phyloP scores from a whole-genome alignment of 2,113 vertebrate species.

The Cebidichthys violaceus region DNA sequence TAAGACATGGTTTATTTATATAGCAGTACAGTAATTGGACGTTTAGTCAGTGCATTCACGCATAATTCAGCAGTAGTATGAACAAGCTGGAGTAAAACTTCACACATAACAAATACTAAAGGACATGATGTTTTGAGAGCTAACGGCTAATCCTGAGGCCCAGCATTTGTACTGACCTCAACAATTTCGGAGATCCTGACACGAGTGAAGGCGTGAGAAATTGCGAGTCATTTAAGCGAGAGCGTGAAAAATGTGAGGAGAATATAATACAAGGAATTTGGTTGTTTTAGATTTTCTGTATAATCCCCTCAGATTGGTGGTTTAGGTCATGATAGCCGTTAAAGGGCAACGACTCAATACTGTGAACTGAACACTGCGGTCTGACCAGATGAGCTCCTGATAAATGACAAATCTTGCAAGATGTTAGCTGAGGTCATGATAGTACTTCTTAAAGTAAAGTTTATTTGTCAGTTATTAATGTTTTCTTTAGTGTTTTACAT shows the following conservation, averaged over 20 bases:
- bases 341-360: not conserved
- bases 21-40: not conserved
- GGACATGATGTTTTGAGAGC: not conserved
- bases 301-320: slow-evolving; percentile 12
- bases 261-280: slow-evolving; percentile 43
- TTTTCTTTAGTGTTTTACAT: slow-evolving; percentile 6
- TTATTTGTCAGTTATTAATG: not conserved
- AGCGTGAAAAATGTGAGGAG: slow-evolving; percentile 35
- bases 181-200: not conserved
- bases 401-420: not conserved
- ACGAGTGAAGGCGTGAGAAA: not conserved
- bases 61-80: slow-evolving; percentile 15
- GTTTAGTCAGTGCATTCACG: slow-evolving; percentile 4
- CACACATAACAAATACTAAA: not conserved
- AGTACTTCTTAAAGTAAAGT: not conserved
- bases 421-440: not conserved
- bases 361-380: not conserved
- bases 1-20: not conserved
- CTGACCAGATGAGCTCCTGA: slow-evolving; percentile 23
- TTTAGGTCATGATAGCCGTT: not conserved
- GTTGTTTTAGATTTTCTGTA: slow-evolving; percentile 24
- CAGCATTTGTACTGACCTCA: not conserved
- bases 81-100: not conserved
- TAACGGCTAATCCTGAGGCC: slow-evolving; percentile 16
- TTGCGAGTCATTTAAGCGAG: slow-evolving; percentile 1